Evolutionary conservation across 2,888 invertebrate genomes (phyloP).

Genomic region (Oscheius myriophilus): DNA sequence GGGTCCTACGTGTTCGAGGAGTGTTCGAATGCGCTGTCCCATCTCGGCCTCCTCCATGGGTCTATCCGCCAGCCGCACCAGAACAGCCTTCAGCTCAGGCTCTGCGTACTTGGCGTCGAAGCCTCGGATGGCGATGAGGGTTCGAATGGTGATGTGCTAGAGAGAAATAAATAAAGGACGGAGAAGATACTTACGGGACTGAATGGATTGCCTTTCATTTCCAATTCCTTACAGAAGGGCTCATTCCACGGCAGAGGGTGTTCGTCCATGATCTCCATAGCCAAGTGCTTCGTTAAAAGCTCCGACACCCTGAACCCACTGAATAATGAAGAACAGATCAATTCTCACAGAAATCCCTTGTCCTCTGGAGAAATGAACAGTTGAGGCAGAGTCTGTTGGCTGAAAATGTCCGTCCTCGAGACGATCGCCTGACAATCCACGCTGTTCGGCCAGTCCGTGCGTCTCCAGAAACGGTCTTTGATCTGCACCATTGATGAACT

Average conservation of each 20-base stretch:
- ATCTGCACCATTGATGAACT: constrained; percentile 2
- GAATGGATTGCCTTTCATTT: constrained; percentile 16
- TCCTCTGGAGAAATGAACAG: constrained; percentile 81
- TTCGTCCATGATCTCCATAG: constrained; percentile 76
- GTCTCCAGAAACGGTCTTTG: constrained; percentile 43
- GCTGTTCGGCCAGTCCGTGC: constrained; percentile 55
- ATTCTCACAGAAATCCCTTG: constrained; percentile 76
- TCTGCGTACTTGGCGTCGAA: constrained; percentile 31
- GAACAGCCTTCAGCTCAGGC: constrained; percentile 35
- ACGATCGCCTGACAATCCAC: constrained; percentile 53
- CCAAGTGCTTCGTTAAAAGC: constrained; percentile 78
- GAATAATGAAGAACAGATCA: neutral
- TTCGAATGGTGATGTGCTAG: constrained; percentile 1
- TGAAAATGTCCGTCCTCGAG: constrained; percentile 48
- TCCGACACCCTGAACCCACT: constrained; percentile 71
- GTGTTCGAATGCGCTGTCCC: constrained; percentile 81
- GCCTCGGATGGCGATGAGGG: constrained; percentile 1
- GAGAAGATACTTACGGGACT: constrained; percentile 8
- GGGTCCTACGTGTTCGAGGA: constrained; percentile 77
- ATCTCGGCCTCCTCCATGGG: constrained; percentile 77
- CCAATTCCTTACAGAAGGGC: constrained; percentile 76
- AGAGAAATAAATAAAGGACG: neutral
- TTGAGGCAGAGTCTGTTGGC: constrained; percentile 74
- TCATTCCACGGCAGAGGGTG: constrained; percentile 84
- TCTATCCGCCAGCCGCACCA: constrained; percentile 50